Conservation (phyloP, 1,140 invertebrate species). For the Micrasema longulum region DNA sequence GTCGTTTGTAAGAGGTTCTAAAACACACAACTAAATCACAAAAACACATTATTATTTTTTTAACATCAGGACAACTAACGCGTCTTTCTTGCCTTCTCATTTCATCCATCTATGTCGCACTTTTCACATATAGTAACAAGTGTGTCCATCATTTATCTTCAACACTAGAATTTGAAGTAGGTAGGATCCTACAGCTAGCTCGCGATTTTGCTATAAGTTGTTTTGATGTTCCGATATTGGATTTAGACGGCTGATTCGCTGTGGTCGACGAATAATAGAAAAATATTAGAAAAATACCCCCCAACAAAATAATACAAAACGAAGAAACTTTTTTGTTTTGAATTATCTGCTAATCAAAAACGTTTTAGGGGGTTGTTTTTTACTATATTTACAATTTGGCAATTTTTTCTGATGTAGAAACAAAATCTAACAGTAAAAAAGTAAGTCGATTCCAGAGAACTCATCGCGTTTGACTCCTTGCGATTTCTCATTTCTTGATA, state of each 20-base stretch:
- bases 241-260: too few species aligned
- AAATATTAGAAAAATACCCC: too few species aligned
- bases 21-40: too few species aligned
- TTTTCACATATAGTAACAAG: conserved; percentile 17
- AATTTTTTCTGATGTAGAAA: conserved; percentile 15
- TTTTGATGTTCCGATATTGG: too few species aligned
- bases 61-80: too few species aligned
- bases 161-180: conserved; percentile 14
- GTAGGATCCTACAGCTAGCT: conserved; percentile 29
- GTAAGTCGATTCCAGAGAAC: conserved; percentile 21
- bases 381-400: not conserved
- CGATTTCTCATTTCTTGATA: conserved; percentile 6
- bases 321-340: too few species aligned
- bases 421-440: conserved; percentile 1
- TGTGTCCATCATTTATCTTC: conserved; percentile 36
- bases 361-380: not conserved
- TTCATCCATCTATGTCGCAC: conserved; percentile 26
- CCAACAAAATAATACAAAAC: too few species aligned
- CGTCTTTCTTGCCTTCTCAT: not conserved
- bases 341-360: not conserved
- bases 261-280: too few species aligned
- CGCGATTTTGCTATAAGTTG: conserved; percentile 29
- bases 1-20: too few species aligned
- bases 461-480: conserved; percentile 1
- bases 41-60: too few species aligned